Conservation (phyloP, 2,888 invertebrate species). For the Pseudococcus viburni region DNA sequence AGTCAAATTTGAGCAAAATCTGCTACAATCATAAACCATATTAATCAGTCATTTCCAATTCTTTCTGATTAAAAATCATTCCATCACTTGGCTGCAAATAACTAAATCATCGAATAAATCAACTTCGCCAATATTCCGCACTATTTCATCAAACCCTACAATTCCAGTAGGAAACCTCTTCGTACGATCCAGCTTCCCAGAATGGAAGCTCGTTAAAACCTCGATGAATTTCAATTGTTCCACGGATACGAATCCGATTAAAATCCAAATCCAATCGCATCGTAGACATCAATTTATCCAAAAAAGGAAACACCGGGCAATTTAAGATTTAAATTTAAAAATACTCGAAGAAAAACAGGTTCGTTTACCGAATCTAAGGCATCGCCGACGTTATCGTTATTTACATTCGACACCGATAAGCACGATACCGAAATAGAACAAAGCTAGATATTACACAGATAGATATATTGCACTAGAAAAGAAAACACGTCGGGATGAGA, state of each 20-base stretch:
- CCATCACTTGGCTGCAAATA: too few relatives aligned
- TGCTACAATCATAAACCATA: too few relatives aligned
- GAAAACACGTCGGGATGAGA: not conserved
- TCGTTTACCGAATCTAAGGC: not conserved
- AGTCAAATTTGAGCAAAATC: too few relatives aligned
- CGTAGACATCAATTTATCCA: not conserved
- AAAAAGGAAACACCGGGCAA: not conserved
- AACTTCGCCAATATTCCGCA: not conserved
- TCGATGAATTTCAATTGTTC: not conserved
- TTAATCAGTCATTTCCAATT: too few relatives aligned
- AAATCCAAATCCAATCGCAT: not conserved
- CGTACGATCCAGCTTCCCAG: not conserved
- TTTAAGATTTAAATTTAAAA: not conserved
- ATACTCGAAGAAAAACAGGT: not conserved
- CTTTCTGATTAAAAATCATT: too few relatives aligned
- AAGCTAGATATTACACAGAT: not conserved
- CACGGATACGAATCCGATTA: not conserved
- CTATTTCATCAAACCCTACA: not conserved
- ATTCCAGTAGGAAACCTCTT: not conserved
- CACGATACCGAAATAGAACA: not conserved
- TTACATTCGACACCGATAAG: not conserved
- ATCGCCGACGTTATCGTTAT: not conserved
- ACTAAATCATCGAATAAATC: too few relatives aligned
- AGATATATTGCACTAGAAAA: slow-evolving; percentile 13
- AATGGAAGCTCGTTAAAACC: not conserved